phyloP scores from a whole-genome alignment of 2,113 vertebrate species.

The Neolamprologus sp. region DNA sequence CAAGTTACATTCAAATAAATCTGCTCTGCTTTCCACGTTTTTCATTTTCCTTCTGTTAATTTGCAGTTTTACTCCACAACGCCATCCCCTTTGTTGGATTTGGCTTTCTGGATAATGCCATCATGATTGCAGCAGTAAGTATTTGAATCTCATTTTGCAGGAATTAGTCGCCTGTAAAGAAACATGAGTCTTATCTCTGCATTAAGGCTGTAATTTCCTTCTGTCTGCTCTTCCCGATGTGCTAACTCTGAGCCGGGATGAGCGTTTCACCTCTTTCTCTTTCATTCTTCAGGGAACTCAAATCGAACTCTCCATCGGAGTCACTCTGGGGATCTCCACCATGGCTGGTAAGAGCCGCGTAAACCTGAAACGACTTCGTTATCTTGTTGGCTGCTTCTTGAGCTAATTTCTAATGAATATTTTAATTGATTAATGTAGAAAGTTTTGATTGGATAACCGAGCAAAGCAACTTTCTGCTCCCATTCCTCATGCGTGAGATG shows the following conservation, averaged over 20 bases:
- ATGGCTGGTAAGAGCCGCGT: slow-evolving; percentile 82
- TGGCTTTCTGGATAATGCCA: slow-evolving; percentile 98
- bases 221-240: neutral
- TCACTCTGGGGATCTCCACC: slow-evolving; percentile 94
- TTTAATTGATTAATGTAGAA: neutral
- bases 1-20: neutral
- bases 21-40: neutral
- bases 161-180: neutral
- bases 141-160: neutral
- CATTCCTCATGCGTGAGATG: neutral
- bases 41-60: neutral
- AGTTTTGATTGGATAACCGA: fast-evolving
- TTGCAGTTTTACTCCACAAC: slow-evolving; percentile 90
- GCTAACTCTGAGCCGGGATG: neutral
- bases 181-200: neutral
- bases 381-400: neutral
- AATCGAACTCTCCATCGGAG: slow-evolving; percentile 92
- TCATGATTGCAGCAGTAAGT: slow-evolving; percentile 98
- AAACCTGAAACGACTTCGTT: fast-evolving
- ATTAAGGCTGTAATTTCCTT: neutral
- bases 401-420: neutral
- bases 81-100: slow-evolving; percentile 94
- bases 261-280: neutral
- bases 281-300: slow-evolving; percentile 84
- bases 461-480: neutral